Conservation (phyloP, 2,113 vertebrate genomes). For the Laticauda colubrina region DNA sequence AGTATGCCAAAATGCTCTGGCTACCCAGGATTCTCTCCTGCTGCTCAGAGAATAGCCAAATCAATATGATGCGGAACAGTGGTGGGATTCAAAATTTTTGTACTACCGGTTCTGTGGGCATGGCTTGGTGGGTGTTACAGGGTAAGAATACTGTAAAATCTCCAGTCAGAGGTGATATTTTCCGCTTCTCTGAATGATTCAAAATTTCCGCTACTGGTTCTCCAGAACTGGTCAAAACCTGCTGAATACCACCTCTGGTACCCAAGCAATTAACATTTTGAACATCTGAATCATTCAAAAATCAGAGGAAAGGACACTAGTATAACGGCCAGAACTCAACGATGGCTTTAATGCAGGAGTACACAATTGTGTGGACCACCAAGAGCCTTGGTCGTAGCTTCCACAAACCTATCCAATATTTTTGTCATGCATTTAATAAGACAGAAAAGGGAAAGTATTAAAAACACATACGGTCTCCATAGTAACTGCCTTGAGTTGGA, state of each 20-base stretch:
- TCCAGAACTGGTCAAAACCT: too few species aligned
- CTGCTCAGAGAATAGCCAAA: not conserved
- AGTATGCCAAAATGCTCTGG: slow-evolving; percentile 58
- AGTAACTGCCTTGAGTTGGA: not conserved
- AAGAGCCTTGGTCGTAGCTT: not conserved
- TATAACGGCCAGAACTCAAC: not conserved
- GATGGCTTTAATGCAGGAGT: not conserved
- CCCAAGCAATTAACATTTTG: not conserved
- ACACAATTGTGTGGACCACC: not conserved
- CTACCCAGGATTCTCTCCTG: not conserved
- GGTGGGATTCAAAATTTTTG: too few species aligned
- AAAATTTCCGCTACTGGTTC: too few species aligned
- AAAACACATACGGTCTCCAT: not conserved
- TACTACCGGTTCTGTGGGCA: too few species aligned
- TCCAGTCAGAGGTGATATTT: too few species aligned
- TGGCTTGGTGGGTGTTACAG: too few species aligned
- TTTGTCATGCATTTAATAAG: not conserved
- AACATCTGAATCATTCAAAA: not conserved
- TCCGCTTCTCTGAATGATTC: too few species aligned
- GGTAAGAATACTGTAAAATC: too few species aligned
- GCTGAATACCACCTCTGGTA: not conserved
- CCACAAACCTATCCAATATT: not conserved
- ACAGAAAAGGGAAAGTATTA: not conserved
- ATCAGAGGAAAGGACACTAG: not conserved
- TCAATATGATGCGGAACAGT: not conserved